Evolutionary conservation across 2,113 vertebrate genomes (phyloP).

Genomic region (Galemys pyrenaicus): DNA sequence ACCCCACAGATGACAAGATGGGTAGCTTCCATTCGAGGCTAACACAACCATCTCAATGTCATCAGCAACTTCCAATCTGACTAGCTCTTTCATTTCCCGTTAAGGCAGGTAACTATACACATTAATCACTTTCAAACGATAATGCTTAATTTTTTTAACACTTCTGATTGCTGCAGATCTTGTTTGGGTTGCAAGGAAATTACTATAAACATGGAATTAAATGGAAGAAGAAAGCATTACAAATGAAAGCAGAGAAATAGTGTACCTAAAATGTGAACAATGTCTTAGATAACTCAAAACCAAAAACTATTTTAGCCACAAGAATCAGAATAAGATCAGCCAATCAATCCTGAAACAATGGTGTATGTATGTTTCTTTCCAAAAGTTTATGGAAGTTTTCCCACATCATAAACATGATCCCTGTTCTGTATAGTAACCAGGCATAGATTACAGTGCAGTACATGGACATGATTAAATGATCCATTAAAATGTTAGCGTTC

Average conservation of each 20-base stretch:
- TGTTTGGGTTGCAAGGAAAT: background rate
- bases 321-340: background rate
- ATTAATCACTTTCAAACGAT: constrained; percentile 68
- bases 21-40: constrained; percentile 70
- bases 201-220: background rate
- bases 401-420: background rate
- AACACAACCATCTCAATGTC: constrained; percentile 68
- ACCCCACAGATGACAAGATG: constrained; percentile 83
- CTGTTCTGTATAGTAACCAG: background rate
- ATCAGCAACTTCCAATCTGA: constrained; percentile 64
- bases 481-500: background rate
- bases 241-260: background rate
- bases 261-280: background rate
- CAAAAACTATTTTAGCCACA: background rate
- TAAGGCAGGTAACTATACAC: constrained; percentile 64
- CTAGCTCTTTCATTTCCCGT: constrained; percentile 22
- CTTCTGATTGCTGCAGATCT: constrained; percentile 36
- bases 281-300: background rate
- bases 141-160: background rate
- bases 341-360: background rate
- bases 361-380: background rate
- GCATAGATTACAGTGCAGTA: background rate
- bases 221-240: background rate
- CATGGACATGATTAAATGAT: background rate
- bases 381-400: constrained; percentile 34